These are phyloP conservation scores for Chromobotia macracanthus DNA, from an alignment of 2,797 vertebrate species.

Conservation along the genomic window DNA sequence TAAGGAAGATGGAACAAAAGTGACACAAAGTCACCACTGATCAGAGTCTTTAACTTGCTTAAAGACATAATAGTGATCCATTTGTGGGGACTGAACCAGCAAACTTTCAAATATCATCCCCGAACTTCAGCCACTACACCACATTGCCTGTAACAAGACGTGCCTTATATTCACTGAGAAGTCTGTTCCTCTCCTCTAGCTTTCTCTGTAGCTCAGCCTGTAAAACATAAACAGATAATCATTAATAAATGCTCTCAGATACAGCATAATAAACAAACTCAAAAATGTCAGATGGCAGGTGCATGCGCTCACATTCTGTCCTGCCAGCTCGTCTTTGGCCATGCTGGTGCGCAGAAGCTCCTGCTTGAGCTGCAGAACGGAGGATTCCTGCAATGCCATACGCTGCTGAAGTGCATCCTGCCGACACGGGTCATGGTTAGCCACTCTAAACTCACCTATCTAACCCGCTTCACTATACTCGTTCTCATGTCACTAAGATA, in stretches of 20 bases:
- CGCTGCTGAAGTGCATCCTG: slow-evolving; percentile 96
- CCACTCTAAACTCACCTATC: background rate
- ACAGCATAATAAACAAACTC: background rate
- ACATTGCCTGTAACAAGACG: slow-evolving; percentile 39
- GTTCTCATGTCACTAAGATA: background rate
- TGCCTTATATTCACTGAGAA: slow-evolving; percentile 90
- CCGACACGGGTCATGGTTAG: slow-evolving; percentile 19
- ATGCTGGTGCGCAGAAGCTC: slow-evolving; percentile 89
- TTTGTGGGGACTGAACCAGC: background rate
- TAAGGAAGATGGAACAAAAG: background rate
- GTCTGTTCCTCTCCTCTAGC: slow-evolving; percentile 87
- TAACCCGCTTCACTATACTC: background rate
- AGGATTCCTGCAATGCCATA: slow-evolving; percentile 85
- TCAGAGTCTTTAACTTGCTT: background rate
- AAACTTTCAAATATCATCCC: background rate
- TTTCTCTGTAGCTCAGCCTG: slow-evolving; percentile 94
- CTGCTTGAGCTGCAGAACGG: slow-evolving; percentile 95
- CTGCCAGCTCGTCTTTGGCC: slow-evolving; percentile 89
- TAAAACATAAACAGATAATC: slow-evolving; percentile 2
- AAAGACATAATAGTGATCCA: background rate
- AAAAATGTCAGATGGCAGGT: background rate
- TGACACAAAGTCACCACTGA: background rate
- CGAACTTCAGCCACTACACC: background rate
- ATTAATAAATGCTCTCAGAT: background rate
- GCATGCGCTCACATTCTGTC: slow-evolving; percentile 81